Conservation (phyloP, 2,113 vertebrate genomes). For the Xenotilapia flavipinnis region DNA sequence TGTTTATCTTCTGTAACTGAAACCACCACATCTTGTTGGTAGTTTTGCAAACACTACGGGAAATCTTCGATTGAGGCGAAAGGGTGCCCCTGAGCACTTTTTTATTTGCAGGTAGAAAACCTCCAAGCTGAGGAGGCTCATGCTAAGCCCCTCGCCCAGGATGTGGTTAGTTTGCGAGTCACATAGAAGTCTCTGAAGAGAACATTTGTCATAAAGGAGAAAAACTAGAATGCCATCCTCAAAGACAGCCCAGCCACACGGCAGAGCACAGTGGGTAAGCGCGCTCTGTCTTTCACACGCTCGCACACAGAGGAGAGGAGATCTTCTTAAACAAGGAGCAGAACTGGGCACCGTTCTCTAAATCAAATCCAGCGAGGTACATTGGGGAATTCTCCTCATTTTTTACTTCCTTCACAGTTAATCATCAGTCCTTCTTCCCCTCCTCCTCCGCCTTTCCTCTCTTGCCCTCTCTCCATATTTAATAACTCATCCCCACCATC, state of each 20-base stretch:
- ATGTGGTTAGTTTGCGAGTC: conserved; percentile 27
- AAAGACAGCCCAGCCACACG: conserved; percentile 44
- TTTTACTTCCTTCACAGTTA: conserved; percentile 67
- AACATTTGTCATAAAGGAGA: conserved; percentile 50
- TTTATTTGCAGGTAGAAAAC: background rate
- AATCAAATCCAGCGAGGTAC: conserved; percentile 65
- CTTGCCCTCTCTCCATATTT: conserved; percentile 64
- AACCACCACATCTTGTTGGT: background rate
- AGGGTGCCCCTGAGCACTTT: background rate
- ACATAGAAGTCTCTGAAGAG: conserved; percentile 51
- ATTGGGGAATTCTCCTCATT: conserved; percentile 59
- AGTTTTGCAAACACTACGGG: background rate
- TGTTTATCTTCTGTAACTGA: background rate
- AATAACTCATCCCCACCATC: conserved; percentile 65
- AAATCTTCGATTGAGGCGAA: background rate
- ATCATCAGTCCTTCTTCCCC: conserved; percentile 58
- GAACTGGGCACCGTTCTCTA: conserved; percentile 54
- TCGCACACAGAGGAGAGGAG: background rate
- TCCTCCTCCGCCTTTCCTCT: conserved; percentile 35
- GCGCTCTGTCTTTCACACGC: background rate
- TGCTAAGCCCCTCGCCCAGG: conserved; percentile 36
- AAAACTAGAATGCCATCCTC: conserved; percentile 36
- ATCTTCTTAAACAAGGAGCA: conserved; percentile 56
- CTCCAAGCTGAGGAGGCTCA: background rate
- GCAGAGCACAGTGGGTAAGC: conserved; percentile 51